Evolutionary conservation across 2,113 vertebrate genomes (phyloP), one percentile per base, ranked within the genome.

Genomic region (Leptobrachium ailaonicum): DNA sequence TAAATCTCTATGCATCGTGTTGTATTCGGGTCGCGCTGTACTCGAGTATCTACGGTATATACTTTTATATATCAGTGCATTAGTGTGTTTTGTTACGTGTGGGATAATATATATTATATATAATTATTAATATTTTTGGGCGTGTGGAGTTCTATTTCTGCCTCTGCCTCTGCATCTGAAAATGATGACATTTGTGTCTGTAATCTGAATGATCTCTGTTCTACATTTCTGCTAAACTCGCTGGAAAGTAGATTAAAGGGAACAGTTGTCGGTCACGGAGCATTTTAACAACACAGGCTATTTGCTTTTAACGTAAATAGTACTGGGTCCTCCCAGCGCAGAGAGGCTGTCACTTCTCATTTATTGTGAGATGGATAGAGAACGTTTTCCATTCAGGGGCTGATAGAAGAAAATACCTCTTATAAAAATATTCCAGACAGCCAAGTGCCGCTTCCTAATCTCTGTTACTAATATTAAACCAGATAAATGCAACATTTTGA

Each of bases 321-420:
- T 20, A 43, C 41, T 4, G 3, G 2, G 42, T 6, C 43, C 54
- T 64, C 11, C 42, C 20, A 40, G 43, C 14, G 20, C 41, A 64
- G 10, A 64, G n/a, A n/a, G 10, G 43, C 56, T 63, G 72, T 74
- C 72, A 63, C n/a, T 63, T 64, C 8, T 32, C 73, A 63, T 75
- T 73, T 75, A 64, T 47, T 75, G 73, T 64, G 60, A n/a, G 32
- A 56, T 7, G 7, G 42, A 43, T 60, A 60, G 43, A 62, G 6
- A 32, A 73, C 2, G 41, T 9, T 73, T 73, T 60, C 32, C 54
- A 4, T 58, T 73, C 56, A 56, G 53, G 56, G 71, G 6, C 41
- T 73, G 54, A 73, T n/a, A 41, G 54, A 60, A 73, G 50, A 73
- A 58, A 12, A 58, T 44, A 20, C 41, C 71, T 41, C 53, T 73